A percentile compares a stretch with the other conserved stretches of the same genome.
Conservation (phyloP, 2,113 vertebrate genomes). For the Cololabis saira region DNA sequence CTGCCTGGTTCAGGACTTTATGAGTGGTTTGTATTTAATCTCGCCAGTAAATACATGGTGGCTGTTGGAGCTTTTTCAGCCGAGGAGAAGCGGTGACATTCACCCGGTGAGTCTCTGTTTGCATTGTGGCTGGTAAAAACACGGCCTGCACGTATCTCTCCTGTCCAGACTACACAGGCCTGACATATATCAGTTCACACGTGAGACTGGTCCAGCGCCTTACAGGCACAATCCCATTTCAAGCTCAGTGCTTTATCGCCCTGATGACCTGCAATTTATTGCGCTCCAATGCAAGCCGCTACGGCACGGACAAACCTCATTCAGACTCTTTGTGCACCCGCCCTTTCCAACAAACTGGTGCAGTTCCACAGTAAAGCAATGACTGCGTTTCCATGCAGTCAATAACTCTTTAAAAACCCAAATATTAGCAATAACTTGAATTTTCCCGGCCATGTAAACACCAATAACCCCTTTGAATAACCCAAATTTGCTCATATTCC, state of each 20-base stretch:
- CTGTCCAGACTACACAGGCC: constrained; percentile 32
- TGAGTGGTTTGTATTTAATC: constrained; percentile 9
- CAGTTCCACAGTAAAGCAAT: neutral
- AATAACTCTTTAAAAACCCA: too few relatives aligned
- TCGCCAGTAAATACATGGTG: constrained; percentile 22
- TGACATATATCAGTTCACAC: constrained; percentile 36
- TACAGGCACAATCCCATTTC: constrained; percentile 56
- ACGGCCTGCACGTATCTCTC: constrained; percentile 29
- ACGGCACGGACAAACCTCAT: constrained; percentile 1
- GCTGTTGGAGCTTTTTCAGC: constrained; percentile 39
- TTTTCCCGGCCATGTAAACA: too few relatives aligned
- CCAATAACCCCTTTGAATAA: too few relatives aligned
- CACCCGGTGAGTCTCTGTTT: constrained; percentile 35
- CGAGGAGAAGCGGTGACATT: constrained; percentile 33
- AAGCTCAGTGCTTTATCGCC: constrained; percentile 52
- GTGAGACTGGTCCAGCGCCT: constrained; percentile 16
- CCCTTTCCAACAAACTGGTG: constrained; percentile 20
- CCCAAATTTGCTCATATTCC: too few relatives aligned
- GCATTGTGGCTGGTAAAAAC: constrained; percentile 43
- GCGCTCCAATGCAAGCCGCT: constrained; percentile 15
- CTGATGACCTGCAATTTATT: constrained; percentile 52
- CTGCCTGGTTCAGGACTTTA: constrained; percentile 60
- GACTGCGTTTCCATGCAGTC: constrained; percentile 13
- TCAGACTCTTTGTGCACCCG: constrained; percentile 13
- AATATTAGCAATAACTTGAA: too few relatives aligned